Conservation (phyloP, 2,113 vertebrate species). For the Nyctibius bracteatus region DNA sequence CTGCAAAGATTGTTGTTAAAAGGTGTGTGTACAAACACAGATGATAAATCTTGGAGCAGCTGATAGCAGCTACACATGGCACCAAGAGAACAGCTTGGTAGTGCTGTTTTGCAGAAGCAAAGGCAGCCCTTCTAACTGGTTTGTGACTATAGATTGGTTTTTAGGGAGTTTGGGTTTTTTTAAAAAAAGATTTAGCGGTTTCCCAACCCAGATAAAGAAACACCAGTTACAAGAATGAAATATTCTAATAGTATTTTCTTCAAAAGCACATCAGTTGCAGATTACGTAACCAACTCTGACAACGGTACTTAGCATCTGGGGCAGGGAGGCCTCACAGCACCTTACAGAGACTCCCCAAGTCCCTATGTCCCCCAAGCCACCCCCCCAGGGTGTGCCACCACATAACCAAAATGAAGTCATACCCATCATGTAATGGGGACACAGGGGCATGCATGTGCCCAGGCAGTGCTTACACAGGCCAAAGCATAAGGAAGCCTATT, state of each 20-base stretch:
- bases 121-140: not conserved
- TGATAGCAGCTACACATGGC: not conserved
- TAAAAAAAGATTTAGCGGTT: not conserved
- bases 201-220: not conserved
- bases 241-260: not conserved
- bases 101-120: not conserved
- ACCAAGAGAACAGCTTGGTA: not conserved
- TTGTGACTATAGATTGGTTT: not conserved
- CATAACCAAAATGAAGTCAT: not conserved
- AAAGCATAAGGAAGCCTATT: not conserved
- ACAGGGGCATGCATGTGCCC: not conserved
- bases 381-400: not conserved
- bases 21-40: not conserved
- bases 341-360: not conserved
- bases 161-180: not conserved
- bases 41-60: not conserved
- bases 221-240: not conserved
- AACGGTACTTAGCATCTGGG: not conserved
- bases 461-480: not conserved
- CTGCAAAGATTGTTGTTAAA: not conserved
- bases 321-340: not conserved
- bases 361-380: not conserved
- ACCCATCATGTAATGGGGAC: not conserved
- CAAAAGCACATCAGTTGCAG: not conserved
- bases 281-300: not conserved